Evolutionary conservation across 2,888 invertebrate species (phyloP).

Genomic region (Alsophila aescularia): DNA sequence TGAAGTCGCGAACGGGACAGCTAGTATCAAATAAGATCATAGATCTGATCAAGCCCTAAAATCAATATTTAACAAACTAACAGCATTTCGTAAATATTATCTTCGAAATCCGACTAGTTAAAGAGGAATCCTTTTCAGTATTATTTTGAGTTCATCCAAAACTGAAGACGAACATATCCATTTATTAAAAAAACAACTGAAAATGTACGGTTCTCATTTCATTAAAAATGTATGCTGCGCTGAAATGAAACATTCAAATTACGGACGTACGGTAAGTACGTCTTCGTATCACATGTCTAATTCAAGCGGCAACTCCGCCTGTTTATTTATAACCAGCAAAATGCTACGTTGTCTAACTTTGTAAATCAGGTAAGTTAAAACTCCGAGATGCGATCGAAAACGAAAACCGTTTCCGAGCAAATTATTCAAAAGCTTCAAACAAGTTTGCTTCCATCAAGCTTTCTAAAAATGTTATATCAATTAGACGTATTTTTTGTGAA

Average conservation of each 20-base stretch:
- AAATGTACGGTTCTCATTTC: slow-evolving; percentile 5
- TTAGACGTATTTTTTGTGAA: slow-evolving; percentile 26
- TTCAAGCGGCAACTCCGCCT: slow-evolving; percentile 2
- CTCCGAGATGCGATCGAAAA: slow-evolving; percentile 3
- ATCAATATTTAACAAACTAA: too few species aligned
- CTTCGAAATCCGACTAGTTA: too few species aligned
- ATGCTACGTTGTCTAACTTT: slow-evolving; percentile 12
- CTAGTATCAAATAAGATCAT: too few species aligned
- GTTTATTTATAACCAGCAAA: slow-evolving; percentile 9
- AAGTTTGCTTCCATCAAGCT: slow-evolving; percentile 43
- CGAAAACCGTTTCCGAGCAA: slow-evolving; percentile 35
- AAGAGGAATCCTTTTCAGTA: not conserved
- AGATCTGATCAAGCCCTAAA: too few species aligned
- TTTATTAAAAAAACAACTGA: not conserved
- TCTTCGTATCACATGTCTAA: slow-evolving; percentile 7
- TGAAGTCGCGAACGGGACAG: too few species aligned
- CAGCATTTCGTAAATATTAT: too few species aligned
- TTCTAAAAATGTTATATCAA: slow-evolving; percentile 38
- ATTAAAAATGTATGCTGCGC: slow-evolving; percentile 21
- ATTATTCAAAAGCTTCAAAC: slow-evolving; percentile 43
- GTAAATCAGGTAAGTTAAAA: slow-evolving; percentile 10
- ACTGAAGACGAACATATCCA: not conserved
- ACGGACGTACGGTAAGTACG: too few species aligned
- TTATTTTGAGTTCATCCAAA: not conserved
- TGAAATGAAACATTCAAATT: slow-evolving; percentile 21